phyloP scores from a whole-genome alignment of 2,888 invertebrate genomes.

The Torymus aiolomorphi region DNA sequence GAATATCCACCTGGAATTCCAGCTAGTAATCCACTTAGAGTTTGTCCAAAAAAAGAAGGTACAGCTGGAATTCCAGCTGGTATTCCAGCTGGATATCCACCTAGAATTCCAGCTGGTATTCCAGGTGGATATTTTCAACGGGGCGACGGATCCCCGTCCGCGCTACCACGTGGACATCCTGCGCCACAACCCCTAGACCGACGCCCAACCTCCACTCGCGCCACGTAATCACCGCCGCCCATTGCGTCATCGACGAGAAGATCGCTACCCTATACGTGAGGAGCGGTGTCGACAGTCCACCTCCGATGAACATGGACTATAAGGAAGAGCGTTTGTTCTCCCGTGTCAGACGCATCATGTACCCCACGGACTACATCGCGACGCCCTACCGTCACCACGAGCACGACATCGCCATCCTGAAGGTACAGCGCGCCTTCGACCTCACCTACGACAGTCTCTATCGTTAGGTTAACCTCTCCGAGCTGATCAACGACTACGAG shows the following conservation, averaged over 20 bases:
- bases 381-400: slow-evolving; percentile 17
- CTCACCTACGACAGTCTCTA: slow-evolving; percentile 17
- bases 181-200: background rate
- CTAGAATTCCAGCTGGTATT: no score
- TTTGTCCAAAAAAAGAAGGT: no score
- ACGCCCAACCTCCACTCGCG: background rate
- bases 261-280: background rate
- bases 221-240: slow-evolving; percentile 26
- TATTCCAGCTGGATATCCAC: no score
- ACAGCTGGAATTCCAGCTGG: no score
- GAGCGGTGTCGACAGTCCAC: slow-evolving; percentile 28
- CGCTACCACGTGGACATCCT: slow-evolving; percentile 37
- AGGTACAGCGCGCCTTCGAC: slow-evolving; percentile 24
- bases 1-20: no score
- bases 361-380: slow-evolving; percentile 7
- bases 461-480: slow-evolving; percentile 24
- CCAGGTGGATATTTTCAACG: no score
- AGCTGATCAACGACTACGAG: slow-evolving; percentile 20
- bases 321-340: slow-evolving; percentile 20
- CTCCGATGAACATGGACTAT: slow-evolving; percentile 13
- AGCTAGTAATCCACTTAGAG: no score
- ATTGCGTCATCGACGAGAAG: background rate
- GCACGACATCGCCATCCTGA: slow-evolving; percentile 32
- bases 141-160: background rate
- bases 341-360: slow-evolving; percentile 17